Base-by-base conservation (phyloP, 2,888 invertebrate species). In the Sipunculus nudus region DNA sequence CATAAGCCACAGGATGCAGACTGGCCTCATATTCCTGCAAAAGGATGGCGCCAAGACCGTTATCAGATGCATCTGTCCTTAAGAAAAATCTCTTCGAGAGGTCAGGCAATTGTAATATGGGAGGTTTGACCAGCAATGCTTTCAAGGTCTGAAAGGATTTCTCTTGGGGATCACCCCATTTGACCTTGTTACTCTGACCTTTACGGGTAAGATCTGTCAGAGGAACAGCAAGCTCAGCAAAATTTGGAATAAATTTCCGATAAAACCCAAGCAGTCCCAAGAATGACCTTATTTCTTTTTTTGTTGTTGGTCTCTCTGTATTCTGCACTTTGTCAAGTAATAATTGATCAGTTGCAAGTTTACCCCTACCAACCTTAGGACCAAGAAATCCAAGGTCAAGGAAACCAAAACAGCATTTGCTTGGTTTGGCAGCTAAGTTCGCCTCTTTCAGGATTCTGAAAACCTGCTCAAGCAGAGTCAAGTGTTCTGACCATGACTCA, bases 1-100 rank as follows among this genome's bases (percentile, higher is more conserved):
- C 57, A 55, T 72, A 75, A 13, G 62, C 63, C 0, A 74, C 64
- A 6, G 69, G 71, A 3, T 43, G 53, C 21, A 54, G 57, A 1
- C 26, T 32, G 8, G 57, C 61, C 5, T 57, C 55, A 16, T 40
- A 21, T 13, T 40, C 39, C 40, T 65, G 75, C 41, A 65, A 29
- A 0, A 74, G 67, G 0, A 61, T 72, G 0, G 70, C 71, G 2
- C 72, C 74, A 6, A 72, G 46, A 1, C 70, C 74, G 13, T 49
- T 54, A 3, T 41, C 52, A 13, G 65, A 65, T 0, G 70, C 74
- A 52, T 75, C 72, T 8, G 62, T 61, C 32, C 61, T 48, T 6
- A 75, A 46, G 8, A 64, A 39, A 26, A 64, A 61, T 2, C 50
- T 56, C n/a, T 59, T 29, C 3, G n/a, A 5, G 13, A 61, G 47